A percentile compares a stretch with the other conserved stretches of the same genome.
phyloP scores from a whole-genome alignment of 2,888 invertebrate species.

The Laspeyria flexula region DNA sequence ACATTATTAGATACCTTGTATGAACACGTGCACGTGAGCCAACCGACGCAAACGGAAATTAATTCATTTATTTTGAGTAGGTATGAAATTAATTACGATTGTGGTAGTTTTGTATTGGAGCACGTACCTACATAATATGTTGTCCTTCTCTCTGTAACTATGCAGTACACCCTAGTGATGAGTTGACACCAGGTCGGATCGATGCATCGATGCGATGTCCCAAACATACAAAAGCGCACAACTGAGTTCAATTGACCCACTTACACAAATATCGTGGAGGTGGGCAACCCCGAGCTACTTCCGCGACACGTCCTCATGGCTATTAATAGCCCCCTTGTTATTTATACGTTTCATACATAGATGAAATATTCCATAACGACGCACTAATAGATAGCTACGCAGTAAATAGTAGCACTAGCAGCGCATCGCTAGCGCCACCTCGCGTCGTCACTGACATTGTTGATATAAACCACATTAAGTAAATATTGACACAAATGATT shows the following conservation, averaged over 20 bases:
- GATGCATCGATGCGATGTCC: neutral
- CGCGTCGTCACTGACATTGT: neutral
- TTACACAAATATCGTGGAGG: slow-evolving; percentile 19
- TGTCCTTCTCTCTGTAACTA: neutral
- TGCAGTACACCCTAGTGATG: neutral
- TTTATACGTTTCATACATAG: slow-evolving; percentile 6
- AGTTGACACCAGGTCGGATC: neutral
- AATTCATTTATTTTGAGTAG: too few species aligned
- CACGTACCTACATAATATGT: neutral
- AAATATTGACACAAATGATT: too few species aligned
- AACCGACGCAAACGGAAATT: too few species aligned
- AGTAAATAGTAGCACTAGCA: neutral
- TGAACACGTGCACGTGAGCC: too few species aligned
- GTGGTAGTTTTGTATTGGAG: neutral
- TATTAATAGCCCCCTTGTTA: slow-evolving; percentile 1
- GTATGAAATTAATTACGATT: neutral
- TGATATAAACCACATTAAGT: too few species aligned
- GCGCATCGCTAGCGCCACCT: neutral
- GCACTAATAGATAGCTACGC: neutral
- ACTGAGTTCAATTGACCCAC: slow-evolving; percentile 13
- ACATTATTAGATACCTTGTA: too few species aligned
- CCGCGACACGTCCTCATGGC: slow-evolving; percentile 13
- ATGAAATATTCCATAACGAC: neutral
- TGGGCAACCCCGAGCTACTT: slow-evolving; percentile 11
- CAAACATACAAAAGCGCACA: neutral